Evolutionary conservation across 2,797 vertebrate genomes (phyloP), one percentile per base, ranked within the genome.

Genomic region (Lacerta agilis): DNA sequence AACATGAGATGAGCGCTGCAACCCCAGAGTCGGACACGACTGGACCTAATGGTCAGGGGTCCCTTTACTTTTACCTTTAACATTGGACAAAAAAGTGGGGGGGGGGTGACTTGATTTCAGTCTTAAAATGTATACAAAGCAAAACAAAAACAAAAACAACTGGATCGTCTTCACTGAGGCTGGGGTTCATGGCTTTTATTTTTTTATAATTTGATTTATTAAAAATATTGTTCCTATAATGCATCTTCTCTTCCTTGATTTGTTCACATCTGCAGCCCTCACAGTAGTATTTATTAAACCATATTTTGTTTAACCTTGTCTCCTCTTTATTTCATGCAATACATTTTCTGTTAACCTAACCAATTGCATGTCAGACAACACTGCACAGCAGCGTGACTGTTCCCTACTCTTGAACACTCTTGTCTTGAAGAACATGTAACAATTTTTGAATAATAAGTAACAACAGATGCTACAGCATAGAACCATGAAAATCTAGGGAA

Each of bases 221-320:
- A 20, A 58, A 79, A 33, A 33, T 8, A 58, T 29, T 45, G 11
- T 78, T 78, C 23, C 23, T 25, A 80, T 80, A 13, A 64, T 38
- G n/a, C 61, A 36, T 38, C 55, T 25, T 20, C 55, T 27, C 38
- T 64, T 27, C 23, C 58, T 81, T 38, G 36, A 41, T 36, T 38
- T 36, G 36, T 61, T 92, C 85, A 61, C 89, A 55, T 55, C 13
- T 55, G 85, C 11, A 61, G n/a, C 66, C 43, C 55, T 78, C n/a
- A 41, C 66, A 87, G 76, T 79, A 64, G 76, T 82, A 64, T 77
- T 77, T 77, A 90, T 82, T 84, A 88, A 88, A 88, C 2, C 23
- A 33, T 36, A 64, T 92, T 94, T 86, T 88, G 75, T 86, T 90
- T 87, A 83, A 86, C 73, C 61, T 86, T 86, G 58, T n/a, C 25